A percentile compares a stretch with the other conserved stretches of the same genome.
Evolutionary conservation across 2,888 invertebrate species (phyloP).

Genomic region (Synergus itoensis): DNA sequence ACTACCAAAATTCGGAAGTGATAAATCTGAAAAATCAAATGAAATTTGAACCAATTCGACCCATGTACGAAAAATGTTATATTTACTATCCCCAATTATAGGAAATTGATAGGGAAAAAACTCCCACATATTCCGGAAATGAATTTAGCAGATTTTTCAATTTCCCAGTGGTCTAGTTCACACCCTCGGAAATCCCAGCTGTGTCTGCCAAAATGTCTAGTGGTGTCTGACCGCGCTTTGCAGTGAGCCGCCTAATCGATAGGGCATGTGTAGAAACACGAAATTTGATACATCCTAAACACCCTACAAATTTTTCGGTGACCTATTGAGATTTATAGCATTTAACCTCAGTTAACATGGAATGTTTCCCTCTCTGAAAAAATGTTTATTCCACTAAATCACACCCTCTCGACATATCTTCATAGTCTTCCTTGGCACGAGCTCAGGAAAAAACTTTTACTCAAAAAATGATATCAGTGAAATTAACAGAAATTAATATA

Average conservation of each 20-base stretch:
- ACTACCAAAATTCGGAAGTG: too few species aligned
- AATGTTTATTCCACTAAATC: slow-evolving; percentile 15
- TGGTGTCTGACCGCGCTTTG: slow-evolving; percentile 53
- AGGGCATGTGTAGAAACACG: slow-evolving; percentile 73
- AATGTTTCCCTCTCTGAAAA: background rate
- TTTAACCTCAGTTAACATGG: background rate
- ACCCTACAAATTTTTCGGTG: slow-evolving; percentile 46
- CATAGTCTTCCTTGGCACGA: background rate
- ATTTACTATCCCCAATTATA: background rate
- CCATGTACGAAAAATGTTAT: background rate
- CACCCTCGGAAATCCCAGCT: slow-evolving; percentile 53
- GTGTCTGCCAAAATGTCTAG: slow-evolving; percentile 54
- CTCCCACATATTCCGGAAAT: slow-evolving; percentile 37
- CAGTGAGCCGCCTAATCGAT: slow-evolving; percentile 61
- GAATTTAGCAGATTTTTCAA: slow-evolving; percentile 29
- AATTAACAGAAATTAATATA: too few species aligned
- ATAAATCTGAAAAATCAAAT: too few species aligned
- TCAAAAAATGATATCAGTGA: background rate
- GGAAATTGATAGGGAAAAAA: background rate
- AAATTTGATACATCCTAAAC: slow-evolving; percentile 69
- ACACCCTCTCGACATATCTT: background rate
- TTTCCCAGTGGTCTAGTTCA: slow-evolving; percentile 53
- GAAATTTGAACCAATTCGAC: background rate
- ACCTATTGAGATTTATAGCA: slow-evolving; percentile 53
- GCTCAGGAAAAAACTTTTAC: background rate